Evolutionary conservation across 1,140 invertebrate species (phyloP).

Genomic region (Orius insidiosus): DNA sequence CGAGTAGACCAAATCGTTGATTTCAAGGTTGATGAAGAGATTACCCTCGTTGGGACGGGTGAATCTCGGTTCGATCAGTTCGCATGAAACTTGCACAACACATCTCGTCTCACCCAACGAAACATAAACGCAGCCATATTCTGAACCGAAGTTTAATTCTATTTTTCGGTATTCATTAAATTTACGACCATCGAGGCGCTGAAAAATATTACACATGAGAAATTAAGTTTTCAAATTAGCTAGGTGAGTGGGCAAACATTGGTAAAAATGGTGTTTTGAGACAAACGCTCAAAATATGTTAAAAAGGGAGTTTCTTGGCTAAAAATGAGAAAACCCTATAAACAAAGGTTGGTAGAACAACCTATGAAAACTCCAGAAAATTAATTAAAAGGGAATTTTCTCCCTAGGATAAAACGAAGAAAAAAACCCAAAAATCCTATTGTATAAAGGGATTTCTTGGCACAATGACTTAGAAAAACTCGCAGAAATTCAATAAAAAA

Average conservation of each 20-base stretch:
- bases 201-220: conserved; percentile 24
- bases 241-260: not conserved
- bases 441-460: too few relatives aligned
- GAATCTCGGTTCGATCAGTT: conserved; percentile 64
- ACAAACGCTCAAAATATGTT: not conserved
- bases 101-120: conserved; percentile 54
- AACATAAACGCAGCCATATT: conserved; percentile 60
- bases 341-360: too few relatives aligned
- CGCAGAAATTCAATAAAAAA: too few relatives aligned
- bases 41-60: conserved; percentile 77
- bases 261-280: not conserved
- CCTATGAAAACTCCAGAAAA: too few relatives aligned
- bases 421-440: too few relatives aligned
- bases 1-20: conserved; percentile 63
- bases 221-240: not conserved
- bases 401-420: too few relatives aligned
- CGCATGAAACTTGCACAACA: conserved; percentile 63
- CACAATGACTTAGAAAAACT: too few relatives aligned
- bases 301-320: not conserved
- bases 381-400: too few relatives aligned
- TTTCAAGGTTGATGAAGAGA: conserved; percentile 68
- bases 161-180: conserved; percentile 58
- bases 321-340: not conserved
- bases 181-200: conserved; percentile 69
- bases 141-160: conserved; percentile 61